Evolutionary conservation across 2,797 vertebrate genomes (phyloP).

Genomic region (Sarcophilus harrisii): DNA sequence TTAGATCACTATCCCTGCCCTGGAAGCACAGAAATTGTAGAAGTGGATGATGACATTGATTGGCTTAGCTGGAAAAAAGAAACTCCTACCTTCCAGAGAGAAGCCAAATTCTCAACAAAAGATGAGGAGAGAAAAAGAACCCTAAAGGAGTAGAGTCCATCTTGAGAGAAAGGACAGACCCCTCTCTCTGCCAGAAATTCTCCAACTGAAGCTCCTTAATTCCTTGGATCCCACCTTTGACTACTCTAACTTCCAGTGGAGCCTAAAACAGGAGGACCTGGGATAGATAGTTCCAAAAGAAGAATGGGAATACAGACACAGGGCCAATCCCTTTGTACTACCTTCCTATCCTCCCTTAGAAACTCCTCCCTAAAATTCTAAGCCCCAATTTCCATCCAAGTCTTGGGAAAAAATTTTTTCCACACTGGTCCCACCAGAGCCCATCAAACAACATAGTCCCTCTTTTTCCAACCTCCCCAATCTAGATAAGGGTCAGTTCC

Average conservation of each 20-base stretch:
- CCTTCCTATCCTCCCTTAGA: background rate
- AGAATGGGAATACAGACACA: background rate
- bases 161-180: background rate
- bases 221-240: background rate
- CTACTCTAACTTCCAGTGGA: background rate
- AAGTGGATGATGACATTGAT: background rate
- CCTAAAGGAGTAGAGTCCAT: background rate
- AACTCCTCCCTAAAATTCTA: background rate
- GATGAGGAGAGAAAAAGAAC: background rate
- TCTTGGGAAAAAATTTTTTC: background rate
- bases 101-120: background rate
- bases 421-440: background rate
- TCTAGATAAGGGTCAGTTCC: background rate
- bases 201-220: background rate
- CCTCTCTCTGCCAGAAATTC: background rate
- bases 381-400: background rate
- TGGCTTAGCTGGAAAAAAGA: background rate
- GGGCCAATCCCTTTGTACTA: background rate
- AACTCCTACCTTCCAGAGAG: background rate
- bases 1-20: background rate
- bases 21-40: background rate
- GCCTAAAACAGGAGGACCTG: background rate
- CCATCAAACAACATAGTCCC: background rate
- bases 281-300: background rate
- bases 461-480: background rate